Percentiles rank a stretch among this genome's conserved stretches.
phyloP scores from a whole-genome alignment of 2,888 invertebrate genomes.

The Subacronicta megacephala region DNA sequence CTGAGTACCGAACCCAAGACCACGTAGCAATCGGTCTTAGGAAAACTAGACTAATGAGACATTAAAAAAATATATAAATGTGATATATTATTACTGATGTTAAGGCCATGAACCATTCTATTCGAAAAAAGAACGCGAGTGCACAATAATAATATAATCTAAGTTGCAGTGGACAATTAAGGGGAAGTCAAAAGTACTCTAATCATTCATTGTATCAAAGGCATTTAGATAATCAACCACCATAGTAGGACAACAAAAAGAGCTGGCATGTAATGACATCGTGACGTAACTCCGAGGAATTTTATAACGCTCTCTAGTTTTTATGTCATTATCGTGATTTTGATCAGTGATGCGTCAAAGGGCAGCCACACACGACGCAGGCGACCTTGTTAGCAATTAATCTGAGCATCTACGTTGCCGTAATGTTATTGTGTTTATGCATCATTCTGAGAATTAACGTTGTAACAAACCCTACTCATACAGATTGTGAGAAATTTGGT shows the following conservation, averaged over 20 bases:
- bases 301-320: slow-evolving; percentile 78
- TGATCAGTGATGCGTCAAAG: slow-evolving; percentile 80
- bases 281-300: slow-evolving; percentile 81
- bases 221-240: slow-evolving; percentile 83
- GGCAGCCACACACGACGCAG: slow-evolving; percentile 83
- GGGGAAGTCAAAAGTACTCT: slow-evolving; percentile 64
- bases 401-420: slow-evolving; percentile 68
- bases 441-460: slow-evolving; percentile 39
- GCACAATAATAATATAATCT: slow-evolving; percentile 32
- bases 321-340: slow-evolving; percentile 82
- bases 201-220: slow-evolving; percentile 76
- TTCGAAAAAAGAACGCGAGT: too few relatives aligned
- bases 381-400: slow-evolving; percentile 81
- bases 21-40: too few relatives aligned
- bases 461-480: slow-evolving; percentile 20
- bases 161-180: slow-evolving; percentile 76
- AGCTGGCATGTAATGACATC: slow-evolving; percentile 77
- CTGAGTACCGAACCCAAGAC: too few relatives aligned
- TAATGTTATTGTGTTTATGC: slow-evolving; percentile 62
- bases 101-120: too few relatives aligned
- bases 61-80: too few relatives aligned
- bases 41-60: too few relatives aligned
- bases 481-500: slow-evolving; percentile 13
- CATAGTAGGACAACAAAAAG: slow-evolving; percentile 65
- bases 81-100: too few relatives aligned